Evolutionary conservation across 1,140 invertebrate genomes (phyloP).

Genomic region (Aphis gossypii): DNA sequence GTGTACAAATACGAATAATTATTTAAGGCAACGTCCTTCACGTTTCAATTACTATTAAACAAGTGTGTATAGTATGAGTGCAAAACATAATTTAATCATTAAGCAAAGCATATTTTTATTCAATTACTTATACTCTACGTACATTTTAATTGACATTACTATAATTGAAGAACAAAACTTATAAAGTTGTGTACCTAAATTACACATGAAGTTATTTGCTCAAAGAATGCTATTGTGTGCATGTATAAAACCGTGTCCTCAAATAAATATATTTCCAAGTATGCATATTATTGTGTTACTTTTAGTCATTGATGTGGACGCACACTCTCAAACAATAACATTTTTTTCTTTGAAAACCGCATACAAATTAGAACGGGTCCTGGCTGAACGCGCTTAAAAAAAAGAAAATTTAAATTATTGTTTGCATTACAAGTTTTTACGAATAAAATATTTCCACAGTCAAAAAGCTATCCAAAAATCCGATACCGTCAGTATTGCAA

Average conservation of each 20-base stretch:
- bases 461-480: not conserved
- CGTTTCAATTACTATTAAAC: conserved; percentile 11
- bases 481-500: not conserved
- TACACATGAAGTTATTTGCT: not conserved
- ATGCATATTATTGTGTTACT: not conserved
- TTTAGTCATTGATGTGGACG: not conserved
- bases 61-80: not conserved
- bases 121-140: not conserved
- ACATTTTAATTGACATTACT: not conserved
- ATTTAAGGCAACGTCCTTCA: not conserved
- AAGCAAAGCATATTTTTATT: not conserved
- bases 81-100: not conserved
- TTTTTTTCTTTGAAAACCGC: not conserved
- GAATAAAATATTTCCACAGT: not conserved
- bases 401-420: not conserved
- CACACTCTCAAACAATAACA: not conserved
- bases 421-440: not conserved
- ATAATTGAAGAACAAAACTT: not conserved
- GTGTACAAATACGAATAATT: not conserved
- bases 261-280: not conserved
- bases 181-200: not conserved
- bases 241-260: not conserved
- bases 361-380: not conserved
- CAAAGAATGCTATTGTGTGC: not conserved
- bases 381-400: not conserved